Evolutionary conservation across 2,888 invertebrate species (phyloP).

Genomic region (Chrysolina oricalcia): DNA sequence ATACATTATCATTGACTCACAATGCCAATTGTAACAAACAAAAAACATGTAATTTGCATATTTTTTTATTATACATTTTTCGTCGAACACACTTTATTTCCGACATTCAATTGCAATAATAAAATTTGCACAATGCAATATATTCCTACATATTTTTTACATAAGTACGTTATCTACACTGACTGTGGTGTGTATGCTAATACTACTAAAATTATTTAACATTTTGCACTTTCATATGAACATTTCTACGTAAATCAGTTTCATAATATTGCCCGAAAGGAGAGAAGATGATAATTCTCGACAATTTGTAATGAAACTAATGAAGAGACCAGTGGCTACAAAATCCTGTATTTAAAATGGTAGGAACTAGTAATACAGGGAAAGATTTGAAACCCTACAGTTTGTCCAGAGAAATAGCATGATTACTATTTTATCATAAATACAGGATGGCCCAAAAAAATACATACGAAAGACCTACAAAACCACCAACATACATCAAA

Average conservation of each 20-base stretch:
- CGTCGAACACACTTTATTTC: constrained; percentile 64
- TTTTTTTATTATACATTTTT: constrained; percentile 64
- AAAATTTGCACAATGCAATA: constrained; percentile 58
- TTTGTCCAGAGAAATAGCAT: not conserved
- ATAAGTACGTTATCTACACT: constrained; percentile 69
- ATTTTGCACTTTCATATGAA: constrained; percentile 55
- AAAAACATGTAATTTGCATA: constrained; percentile 8
- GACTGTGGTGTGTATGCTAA: constrained; percentile 53
- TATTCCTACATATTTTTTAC: constrained; percentile 55
- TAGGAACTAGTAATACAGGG: not conserved
- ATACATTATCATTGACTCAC: no score
- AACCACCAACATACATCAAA: not conserved
- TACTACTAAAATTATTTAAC: constrained; percentile 53
- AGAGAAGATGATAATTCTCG: not conserved
- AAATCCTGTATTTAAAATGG: not conserved
- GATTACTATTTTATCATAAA: not conserved
- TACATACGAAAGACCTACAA: not conserved
- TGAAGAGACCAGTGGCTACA: not conserved
- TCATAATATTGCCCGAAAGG: not conserved
- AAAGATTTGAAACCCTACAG: not conserved
- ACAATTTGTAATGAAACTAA: not conserved
- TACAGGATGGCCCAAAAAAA: no score
- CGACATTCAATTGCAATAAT: constrained; percentile 62
- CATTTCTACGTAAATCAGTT: constrained; percentile 44
- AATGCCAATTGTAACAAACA: not conserved